Evolutionary conservation across 2,888 invertebrate genomes (phyloP), one percentile per base, ranked within the genome.

Genomic region (Erebia aethiops): DNA sequence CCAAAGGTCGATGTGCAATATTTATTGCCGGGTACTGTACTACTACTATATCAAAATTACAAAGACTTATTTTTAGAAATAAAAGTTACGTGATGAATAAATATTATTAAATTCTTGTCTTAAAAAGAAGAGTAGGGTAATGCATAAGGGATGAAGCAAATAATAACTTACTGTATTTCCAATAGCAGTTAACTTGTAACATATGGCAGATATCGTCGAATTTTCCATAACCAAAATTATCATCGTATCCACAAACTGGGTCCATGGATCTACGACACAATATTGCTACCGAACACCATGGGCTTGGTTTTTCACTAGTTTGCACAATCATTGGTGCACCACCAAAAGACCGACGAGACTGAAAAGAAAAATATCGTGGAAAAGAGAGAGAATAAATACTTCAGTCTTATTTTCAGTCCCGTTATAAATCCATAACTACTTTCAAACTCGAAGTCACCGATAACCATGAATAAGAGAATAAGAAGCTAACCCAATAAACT

Each of bases 181-280:
- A 89, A 77, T 86, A 88, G 72, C 91, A 91, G 72, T 91, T 90
- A 1, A 88, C 86, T 70, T 85, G 82, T 10, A 90, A 69, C 86
- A 91, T 83, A 69, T 91, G 90, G 67, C 90, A 91, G 10, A 88
- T 67, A 51, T 90, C 86, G 52, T 87, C 85, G 72, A 91, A 90
- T 75, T 80, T 86, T 1, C 84, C 88, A 61, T 83, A 86, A 7
- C 90, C 90, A 66, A 84, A 88, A 0, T 77, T 82, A 41, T 88
- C 87, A 73, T 91, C 90, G 57, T 83, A 87, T 0, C 87, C 90
- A 78, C 90, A 90, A 9, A 87, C 76, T 3, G 85, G 79, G 2
- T 78, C 74, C 8, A 73, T 71, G 1, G 77, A 77, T 52, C 79
- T 84, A 2, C 76, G 80, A 73, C 90, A 90, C 14, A 84, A 74